A percentile compares a stretch with the other conserved stretches of the same genome.
Evolutionary conservation across 2,797 vertebrate genomes (phyloP).

Genomic region (Aphelocoma californica): DNA sequence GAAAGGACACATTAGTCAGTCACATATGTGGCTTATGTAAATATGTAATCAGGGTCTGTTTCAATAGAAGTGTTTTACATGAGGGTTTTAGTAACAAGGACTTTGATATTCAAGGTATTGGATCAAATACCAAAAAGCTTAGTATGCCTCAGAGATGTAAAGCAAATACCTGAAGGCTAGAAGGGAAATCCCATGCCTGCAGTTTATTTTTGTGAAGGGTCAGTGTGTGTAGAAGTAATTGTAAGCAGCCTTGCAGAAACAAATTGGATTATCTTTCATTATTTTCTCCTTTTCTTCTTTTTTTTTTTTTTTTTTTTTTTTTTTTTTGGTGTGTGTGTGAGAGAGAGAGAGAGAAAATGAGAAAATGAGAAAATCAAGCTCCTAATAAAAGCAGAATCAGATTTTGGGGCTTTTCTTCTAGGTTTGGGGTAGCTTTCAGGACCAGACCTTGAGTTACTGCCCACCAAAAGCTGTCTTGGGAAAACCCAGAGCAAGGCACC

Average conservation of each 20-base stretch:
- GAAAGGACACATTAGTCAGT: background rate
- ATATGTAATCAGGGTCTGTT: conserved; percentile 10
- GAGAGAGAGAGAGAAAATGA: too few species aligned
- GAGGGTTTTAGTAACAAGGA: background rate
- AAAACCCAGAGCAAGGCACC: background rate
- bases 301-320: too few species aligned
- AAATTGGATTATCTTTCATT: background rate
- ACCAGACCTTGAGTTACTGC: background rate
- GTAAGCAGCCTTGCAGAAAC: background rate
- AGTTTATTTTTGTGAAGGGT: background rate
- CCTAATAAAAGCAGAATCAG: background rate
- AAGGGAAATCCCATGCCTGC: background rate
- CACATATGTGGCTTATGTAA: background rate
- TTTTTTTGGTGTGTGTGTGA: too few species aligned
- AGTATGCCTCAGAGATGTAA: background rate
- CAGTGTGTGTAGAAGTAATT: background rate
- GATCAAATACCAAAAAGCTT: background rate
- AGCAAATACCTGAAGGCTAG: background rate
- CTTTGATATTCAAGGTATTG: conserved; percentile 34
- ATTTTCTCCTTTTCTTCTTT: background rate
- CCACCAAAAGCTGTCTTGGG: background rate
- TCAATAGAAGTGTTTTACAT: background rate
- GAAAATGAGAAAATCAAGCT: background rate
- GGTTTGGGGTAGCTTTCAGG: background rate
- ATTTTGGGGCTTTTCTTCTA: background rate